Base-by-base conservation (phyloP, 2,888 invertebrate genomes). In the Cyaniris semiargus region DNA sequence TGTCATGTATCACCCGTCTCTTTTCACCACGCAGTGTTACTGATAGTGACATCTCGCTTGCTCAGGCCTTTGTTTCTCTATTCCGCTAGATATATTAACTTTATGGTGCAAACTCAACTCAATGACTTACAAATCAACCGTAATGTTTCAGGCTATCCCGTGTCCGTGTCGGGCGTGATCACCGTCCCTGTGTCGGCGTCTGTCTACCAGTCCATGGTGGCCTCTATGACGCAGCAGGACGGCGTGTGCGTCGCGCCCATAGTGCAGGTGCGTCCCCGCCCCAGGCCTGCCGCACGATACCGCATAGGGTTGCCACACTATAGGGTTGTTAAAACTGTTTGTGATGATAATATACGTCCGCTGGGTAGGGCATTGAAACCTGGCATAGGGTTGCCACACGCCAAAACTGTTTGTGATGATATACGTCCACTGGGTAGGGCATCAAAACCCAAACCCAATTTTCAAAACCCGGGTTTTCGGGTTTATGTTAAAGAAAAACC, bases 141-240 rank as follows among this genome's bases (percentile, higher is more conserved):
- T 21, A 23, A 7, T 3, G 48, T 31, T 34, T 56, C 95, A 96
- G 96, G 96, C 31, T 96, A 96, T 94, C 97, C 97, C 76, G 96
- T 97, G 84, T 96, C 97, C 83, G 98, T 98, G 84, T 97, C 98
- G 85, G 98, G 98, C 79, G 98, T 99, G 94, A 98, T 99, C 88
- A 98, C 98, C 77, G 97, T 99, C 84, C 99, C 99, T 78, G 98
- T 99, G 80, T 97, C 98, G 70, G 97, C 97, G 78, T 97, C 98
- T 80, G 98, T 99, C 97, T 99, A 99, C 95, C 98, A 99, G 94
- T 97, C 98, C 79, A 98, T 98, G 95, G 97, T 98, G 87, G 97
- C 98, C 78, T 97, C 97, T 89, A 97, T 98, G 89, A 97, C 97
- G 89, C 96, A 96, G 86, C 95, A 97, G 82, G 97, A 97, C 89